These are phyloP conservation scores for Pseudeuparius sepicola DNA, from an alignment of 2,888 invertebrate species.

Conservation along the genomic window DNA sequence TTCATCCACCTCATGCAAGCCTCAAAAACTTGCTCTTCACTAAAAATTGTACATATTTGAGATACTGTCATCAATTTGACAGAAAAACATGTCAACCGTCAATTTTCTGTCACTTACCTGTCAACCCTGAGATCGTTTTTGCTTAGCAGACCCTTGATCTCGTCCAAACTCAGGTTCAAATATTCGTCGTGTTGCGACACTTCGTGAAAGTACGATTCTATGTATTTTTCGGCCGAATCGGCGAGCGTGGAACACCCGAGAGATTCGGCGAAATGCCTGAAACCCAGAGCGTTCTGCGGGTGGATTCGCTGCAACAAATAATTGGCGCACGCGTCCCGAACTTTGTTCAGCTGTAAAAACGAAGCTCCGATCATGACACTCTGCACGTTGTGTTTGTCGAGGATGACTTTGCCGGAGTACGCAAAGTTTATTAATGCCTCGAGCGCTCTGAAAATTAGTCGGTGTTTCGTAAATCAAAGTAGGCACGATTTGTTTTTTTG, in stretches of 20 bases:
- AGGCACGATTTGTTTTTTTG: conserved; percentile 12
- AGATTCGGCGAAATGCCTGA: conserved; percentile 70
- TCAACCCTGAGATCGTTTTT: conserved; percentile 70
- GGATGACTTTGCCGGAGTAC: conserved; percentile 67
- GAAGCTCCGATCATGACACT: conserved; percentile 76
- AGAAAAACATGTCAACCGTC: neutral
- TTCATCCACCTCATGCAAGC: conserved; percentile 75
- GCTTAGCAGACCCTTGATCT: conserved; percentile 58
- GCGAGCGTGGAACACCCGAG: conserved; percentile 61
- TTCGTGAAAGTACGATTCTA: conserved; percentile 69
- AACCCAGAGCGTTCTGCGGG: conserved; percentile 70
- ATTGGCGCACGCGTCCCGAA: conserved; percentile 74
- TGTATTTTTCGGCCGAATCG: conserved; percentile 66
- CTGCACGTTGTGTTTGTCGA: conserved; percentile 73
- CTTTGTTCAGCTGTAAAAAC: conserved; percentile 67
- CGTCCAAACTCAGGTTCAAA: conserved; percentile 48
- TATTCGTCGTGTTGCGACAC: conserved; percentile 72
- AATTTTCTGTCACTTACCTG: too few species aligned
- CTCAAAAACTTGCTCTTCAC: conserved; percentile 77
- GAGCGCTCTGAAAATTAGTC: conserved; percentile 50
- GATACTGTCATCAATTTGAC: neutral
- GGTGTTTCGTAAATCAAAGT: conserved; percentile 17
- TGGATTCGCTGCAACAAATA: conserved; percentile 68
- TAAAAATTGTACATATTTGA: conserved; percentile 24
- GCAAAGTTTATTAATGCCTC: conserved; percentile 78